A percentile compares a stretch with the other conserved stretches of the same genome.
These are phyloP conservation scores for Lophochroa leadbeateri DNA, from an alignment of 2,113 vertebrate species.

Conservation along the genomic window DNA sequence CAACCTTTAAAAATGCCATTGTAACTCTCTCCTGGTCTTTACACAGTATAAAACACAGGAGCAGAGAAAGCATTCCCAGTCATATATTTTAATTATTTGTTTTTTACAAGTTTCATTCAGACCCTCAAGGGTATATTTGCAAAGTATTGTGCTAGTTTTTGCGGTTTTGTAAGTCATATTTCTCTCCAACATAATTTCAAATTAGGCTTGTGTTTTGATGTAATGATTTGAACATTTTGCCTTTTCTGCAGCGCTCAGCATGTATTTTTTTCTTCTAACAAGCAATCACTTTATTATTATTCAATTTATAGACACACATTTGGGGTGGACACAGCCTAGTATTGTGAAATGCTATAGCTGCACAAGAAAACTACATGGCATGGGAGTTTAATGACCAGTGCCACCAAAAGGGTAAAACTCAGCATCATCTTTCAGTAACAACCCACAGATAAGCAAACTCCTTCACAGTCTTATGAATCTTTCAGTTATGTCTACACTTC, in stretches of 20 bases:
- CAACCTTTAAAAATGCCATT: neutral
- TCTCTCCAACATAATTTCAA: neutral
- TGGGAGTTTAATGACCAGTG: neutral
- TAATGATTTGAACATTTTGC: neutral
- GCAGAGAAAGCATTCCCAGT: neutral
- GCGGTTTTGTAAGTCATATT: neutral
- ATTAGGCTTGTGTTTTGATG: neutral
- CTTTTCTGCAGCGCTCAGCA: neutral
- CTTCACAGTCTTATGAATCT: neutral
- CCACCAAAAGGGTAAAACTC: neutral
- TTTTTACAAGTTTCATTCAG: neutral
- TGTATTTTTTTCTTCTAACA: neutral
- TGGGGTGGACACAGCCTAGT: neutral
- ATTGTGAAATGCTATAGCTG: neutral
- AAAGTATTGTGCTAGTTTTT: neutral
- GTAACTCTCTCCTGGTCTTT: neutral
- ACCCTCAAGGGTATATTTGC: neutral
- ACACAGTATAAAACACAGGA: neutral
- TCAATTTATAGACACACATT: neutral
- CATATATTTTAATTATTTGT: neutral
- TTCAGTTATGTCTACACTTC: neutral
- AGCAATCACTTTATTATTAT: neutral
- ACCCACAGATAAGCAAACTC: neutral
- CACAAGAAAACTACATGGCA: neutral
- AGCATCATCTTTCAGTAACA: neutral